Evolutionary conservation across 1,140 invertebrate genomes (phyloP).

Genomic region (Hormaphis cornu): DNA sequence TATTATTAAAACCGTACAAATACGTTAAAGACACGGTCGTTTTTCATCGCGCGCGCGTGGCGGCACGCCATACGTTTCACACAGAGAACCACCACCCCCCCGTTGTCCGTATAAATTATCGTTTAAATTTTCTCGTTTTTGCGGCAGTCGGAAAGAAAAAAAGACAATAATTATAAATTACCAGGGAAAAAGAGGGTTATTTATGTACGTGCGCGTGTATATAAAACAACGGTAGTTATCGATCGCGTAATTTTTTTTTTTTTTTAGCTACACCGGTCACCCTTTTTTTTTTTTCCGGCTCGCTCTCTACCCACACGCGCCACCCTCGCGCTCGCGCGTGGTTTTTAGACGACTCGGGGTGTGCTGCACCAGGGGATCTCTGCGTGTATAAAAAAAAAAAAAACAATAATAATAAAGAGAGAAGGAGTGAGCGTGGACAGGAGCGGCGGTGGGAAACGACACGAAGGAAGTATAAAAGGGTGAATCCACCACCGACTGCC

Average conservation of each 20-base stretch:
- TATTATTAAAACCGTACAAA: background rate
- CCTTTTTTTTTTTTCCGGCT: conserved; percentile 17
- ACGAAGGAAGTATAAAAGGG: conserved; percentile 30
- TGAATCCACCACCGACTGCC: conserved; percentile 18
- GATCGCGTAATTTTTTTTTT: conserved; percentile 32
- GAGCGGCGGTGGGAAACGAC: background rate
- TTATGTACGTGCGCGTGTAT: no score
- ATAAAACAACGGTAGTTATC: conserved; percentile 32
- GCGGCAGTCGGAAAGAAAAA: background rate
- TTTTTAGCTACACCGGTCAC: conserved; percentile 30
- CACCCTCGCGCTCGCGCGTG: conserved; percentile 1
- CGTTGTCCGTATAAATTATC: conserved; percentile 13
- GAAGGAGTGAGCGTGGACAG: conserved; percentile 19
- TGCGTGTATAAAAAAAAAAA: conserved; percentile 24
- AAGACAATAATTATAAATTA: conserved; percentile 33
- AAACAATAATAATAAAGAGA: conserved; percentile 28
- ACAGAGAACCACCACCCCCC: background rate
- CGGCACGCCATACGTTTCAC: conserved; percentile 7
- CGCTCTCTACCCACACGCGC: background rate
- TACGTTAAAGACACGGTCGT: background rate
- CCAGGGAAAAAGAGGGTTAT: conserved; percentile 26
- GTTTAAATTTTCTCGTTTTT: conserved; percentile 25
- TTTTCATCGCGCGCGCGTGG: conserved; percentile 8
- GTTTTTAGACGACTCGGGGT: conserved; percentile 15
- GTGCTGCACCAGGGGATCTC: background rate